Percentiles rank a stretch among this genome's conserved stretches.
phyloP scores from a whole-genome alignment of 2,113 vertebrate species.

The Theristicus caerulescens region DNA sequence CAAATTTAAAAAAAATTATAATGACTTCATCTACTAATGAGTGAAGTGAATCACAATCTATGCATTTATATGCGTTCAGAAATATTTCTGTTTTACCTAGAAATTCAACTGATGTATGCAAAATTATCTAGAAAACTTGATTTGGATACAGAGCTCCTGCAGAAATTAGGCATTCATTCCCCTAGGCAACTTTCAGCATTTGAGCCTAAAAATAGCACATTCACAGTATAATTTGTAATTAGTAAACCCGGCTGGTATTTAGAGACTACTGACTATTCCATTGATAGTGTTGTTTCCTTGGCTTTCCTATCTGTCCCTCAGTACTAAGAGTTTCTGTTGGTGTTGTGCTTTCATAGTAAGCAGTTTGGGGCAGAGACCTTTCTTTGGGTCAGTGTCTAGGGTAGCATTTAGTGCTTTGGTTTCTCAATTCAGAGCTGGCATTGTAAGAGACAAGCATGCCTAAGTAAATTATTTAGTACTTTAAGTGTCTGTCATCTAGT shows the following conservation, averaged over 20 bases:
- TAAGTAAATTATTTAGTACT: not conserved
- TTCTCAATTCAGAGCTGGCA: not conserved
- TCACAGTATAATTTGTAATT: conserved; percentile 17
- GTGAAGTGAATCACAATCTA: not conserved
- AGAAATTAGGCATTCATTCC: conserved; percentile 13
- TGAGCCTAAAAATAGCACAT: conserved; percentile 18
- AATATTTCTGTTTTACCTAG: conserved; percentile 3
- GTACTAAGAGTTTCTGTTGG: not conserved
- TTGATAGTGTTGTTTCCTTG: not conserved
- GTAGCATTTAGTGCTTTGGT: not conserved
- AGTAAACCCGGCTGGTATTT: not conserved
- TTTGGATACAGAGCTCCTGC: not conserved
- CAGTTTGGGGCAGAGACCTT: not conserved
- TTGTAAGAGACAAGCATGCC: not conserved
- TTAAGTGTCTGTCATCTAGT: not conserved
- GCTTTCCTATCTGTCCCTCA: not conserved
- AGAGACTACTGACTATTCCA: not conserved
- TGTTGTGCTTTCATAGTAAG: not conserved
- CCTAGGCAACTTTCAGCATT: not conserved
- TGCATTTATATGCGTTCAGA: not conserved
- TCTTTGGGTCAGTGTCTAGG: not conserved
- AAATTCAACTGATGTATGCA: not conserved
- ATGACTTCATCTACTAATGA: not conserved
- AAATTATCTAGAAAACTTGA: conserved; percentile 26
- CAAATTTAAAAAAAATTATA: not conserved